A percentile compares a stretch with the other conserved stretches of the same genome.
These are phyloP conservation scores for Sarcophaga peregrina DNA, from an alignment of 1,140 invertebrate species.

Conservation along the genomic window DNA sequence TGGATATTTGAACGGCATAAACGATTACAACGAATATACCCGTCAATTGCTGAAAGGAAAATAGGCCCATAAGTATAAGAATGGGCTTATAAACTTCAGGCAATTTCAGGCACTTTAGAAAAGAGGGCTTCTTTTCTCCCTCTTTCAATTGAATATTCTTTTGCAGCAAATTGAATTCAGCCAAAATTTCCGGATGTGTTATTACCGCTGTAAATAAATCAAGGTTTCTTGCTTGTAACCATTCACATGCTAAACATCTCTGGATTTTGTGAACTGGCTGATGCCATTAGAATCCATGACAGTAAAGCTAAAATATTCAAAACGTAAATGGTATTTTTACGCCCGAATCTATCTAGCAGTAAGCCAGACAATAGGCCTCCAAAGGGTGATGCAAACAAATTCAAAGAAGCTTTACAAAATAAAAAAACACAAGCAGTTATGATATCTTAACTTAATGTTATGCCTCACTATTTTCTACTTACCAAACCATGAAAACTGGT, in stretches of 20 bases:
- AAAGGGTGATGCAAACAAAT: slow-evolving; percentile 59
- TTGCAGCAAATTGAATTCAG: slow-evolving; percentile 57
- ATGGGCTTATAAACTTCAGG: slow-evolving; percentile 74
- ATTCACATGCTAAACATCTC: slow-evolving; percentile 35
- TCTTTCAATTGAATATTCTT: slow-evolving; percentile 56
- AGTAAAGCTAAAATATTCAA: slow-evolving; percentile 57
- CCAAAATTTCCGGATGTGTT: slow-evolving; percentile 64
- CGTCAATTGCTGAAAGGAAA: slow-evolving; percentile 83
- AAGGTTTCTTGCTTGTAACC: slow-evolving; percentile 35
- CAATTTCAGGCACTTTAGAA: slow-evolving; percentile 49
- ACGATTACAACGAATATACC: slow-evolving; percentile 82
- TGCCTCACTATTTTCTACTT: slow-evolving; percentile 6
- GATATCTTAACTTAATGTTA: not conserved
- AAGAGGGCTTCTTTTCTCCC: slow-evolving; percentile 57
- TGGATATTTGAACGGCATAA: slow-evolving; percentile 76
- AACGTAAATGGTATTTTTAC: slow-evolving; percentile 57
- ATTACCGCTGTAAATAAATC: slow-evolving; percentile 52
- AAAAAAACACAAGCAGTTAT: not conserved
- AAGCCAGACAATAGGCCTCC: slow-evolving; percentile 58
- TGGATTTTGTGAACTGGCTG: slow-evolving; percentile 46
- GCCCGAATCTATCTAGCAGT: slow-evolving; percentile 59
- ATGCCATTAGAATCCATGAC: slow-evolving; percentile 58
- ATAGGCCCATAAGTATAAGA: slow-evolving; percentile 73
- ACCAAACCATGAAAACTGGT: slow-evolving; percentile 61
- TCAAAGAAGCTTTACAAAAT: slow-evolving; percentile 54